Base-by-base conservation (phyloP, 2,797 vertebrate genomes). In the Sebastiscus albofasciatus region DNA sequence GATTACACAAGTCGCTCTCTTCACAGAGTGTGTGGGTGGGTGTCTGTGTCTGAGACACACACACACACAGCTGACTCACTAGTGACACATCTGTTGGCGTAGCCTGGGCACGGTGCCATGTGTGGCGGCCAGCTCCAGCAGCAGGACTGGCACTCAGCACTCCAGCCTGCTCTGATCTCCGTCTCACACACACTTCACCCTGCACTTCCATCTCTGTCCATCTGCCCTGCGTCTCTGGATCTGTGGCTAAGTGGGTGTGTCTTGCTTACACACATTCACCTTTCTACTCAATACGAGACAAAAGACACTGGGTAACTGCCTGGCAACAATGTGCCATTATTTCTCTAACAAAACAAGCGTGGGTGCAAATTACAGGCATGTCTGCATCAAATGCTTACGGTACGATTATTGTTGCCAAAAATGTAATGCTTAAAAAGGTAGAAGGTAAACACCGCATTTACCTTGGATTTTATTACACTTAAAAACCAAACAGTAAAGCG, bases 31-130 rank as follows among this genome's bases (percentile, higher is more conserved):
- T 72, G 75, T 39, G 84, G 66, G 84, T 90, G 91, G 80, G 87
- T 87, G 90, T 87, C 83, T 83, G 86, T 83, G 79, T 91, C 85
- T 82, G 75, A 82, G 72, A 86, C 70, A 80, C 81, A 49, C 46
- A 49, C 42, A 64, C 81, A 75, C 90, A 87, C 84, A 94, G 93
- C 94, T 95, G 94, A 95, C 89, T 95, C 93, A 94, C 92, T 84
- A 90, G 87, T 90, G 93, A 92, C 93, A 94, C 94, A 93, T 95
- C 93, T 93, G 94, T 92, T 94, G 92, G 93, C 81, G 77, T 85
- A 87, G 87, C 85, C 91, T 82, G 88, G 94, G 93, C 93, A 93
- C 70, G 0, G 78, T 86, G 93, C 94, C 93, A 94, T 84, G 92
- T 79, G 89, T 88, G 90, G 92, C 87, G 81, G 93, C 92, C 89